A percentile compares a stretch with the other conserved stretches of the same genome.
phyloP scores from a whole-genome alignment of 2,888 invertebrate genomes.

The Agapetus fuscipes region DNA sequence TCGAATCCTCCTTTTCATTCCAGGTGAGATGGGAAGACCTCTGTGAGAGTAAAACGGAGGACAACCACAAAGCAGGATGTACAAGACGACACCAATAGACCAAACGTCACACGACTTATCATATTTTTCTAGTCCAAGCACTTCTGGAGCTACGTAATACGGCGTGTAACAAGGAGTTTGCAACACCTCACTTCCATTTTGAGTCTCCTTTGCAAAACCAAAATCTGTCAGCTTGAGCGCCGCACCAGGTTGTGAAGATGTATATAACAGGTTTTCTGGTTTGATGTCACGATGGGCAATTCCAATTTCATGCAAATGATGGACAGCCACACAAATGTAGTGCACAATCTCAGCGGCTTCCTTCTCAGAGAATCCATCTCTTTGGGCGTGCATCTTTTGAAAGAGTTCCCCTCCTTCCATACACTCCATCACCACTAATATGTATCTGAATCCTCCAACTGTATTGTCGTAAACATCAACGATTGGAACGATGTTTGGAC shows the following conservation, averaged over 20 bases:
- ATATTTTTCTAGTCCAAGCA: conserved; percentile 93
- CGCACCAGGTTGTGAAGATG: conserved; percentile 65
- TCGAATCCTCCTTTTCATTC: conserved; percentile 95
- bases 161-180: conserved; percentile 99
- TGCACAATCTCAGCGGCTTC: conserved; percentile 71
- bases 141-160: conserved; percentile 80
- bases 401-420: conserved; percentile 99
- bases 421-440: conserved; percentile 98
- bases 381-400: conserved; percentile 90
- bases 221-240: conserved; percentile 95
- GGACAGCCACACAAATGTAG: conserved; percentile 91
- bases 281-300: conserved; percentile 98
- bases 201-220: conserved; percentile 95
- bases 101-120: conserved; percentile 99
- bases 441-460: conserved; percentile 83
- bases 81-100: conserved; percentile 99
- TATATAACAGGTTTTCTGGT: conserved; percentile 93
- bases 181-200: conserved; percentile 69
- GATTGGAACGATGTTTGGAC: conserved; percentile 81
- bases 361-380: conserved; percentile 92
- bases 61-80: conserved; percentile 96
- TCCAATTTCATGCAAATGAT: conserved; percentile 85
- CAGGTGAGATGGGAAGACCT: conserved; percentile 95
- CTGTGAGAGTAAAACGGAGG: conserved; percentile 99
- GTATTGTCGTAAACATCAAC: conserved; percentile 94